Conservation (phyloP, 2,113 vertebrate genomes). For the Sinocyclocheilus anophthalmus region DNA sequence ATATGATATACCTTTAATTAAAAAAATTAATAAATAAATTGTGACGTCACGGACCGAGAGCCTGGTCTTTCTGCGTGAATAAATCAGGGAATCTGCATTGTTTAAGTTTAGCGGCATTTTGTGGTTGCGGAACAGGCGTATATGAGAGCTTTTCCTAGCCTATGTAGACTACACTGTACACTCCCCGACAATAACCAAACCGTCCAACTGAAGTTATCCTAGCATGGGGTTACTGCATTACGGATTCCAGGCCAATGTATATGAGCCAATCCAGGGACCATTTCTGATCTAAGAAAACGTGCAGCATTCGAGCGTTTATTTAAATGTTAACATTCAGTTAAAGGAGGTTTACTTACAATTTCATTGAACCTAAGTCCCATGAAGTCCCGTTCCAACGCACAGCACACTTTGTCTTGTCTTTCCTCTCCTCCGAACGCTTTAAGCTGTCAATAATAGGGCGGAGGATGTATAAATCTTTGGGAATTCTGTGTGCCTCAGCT, state of each 20-base stretch:
- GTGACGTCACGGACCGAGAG: conserved; percentile 22
- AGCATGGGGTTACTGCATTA: not conserved
- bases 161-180: not conserved
- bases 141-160: too few species aligned
- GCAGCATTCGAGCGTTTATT: conserved; percentile 46
- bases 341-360: conserved; percentile 75
- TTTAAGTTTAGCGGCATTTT: not conserved
- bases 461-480: conserved; percentile 64
- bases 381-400: conserved; percentile 55
- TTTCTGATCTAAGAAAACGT: not conserved
- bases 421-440: conserved; percentile 54
- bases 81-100: not conserved
- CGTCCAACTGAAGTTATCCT: not conserved
- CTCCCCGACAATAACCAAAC: not conserved
- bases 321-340: conserved; percentile 53
- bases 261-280: not conserved
- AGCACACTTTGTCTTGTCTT: conserved; percentile 50
- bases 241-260: not conserved
- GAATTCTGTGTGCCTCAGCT: conserved; percentile 68
- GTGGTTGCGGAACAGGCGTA: not conserved
- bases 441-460: conserved; percentile 55
- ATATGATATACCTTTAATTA: not conserved
- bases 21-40: not conserved
- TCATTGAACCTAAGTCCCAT: conserved; percentile 58
- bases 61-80: not conserved